Conservation (phyloP, 2,888 invertebrate genomes). For the Latheticus oryzae region DNA sequence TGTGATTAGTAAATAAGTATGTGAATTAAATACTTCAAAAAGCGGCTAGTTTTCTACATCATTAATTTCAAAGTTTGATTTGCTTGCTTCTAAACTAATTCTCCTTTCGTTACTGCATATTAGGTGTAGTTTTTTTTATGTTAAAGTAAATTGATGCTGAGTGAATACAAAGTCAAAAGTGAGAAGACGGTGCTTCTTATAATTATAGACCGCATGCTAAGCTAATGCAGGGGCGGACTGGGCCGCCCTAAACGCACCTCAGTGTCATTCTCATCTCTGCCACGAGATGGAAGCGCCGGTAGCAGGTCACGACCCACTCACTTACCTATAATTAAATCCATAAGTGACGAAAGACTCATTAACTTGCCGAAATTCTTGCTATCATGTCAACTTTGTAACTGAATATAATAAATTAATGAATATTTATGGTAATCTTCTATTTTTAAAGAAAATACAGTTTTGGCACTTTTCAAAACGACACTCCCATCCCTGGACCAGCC, state of each 20-base stretch:
- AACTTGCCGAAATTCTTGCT: constrained; percentile 21
- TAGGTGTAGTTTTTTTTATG: no score
- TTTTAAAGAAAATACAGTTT: constrained; percentile 1
- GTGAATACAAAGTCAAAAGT: constrained; percentile 5
- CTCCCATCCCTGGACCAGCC: constrained; percentile 9
- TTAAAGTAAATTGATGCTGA: no score
- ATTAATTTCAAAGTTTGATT: no score
- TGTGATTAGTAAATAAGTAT: no score
- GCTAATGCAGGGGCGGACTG: constrained; percentile 59
- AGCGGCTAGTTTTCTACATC: no score
- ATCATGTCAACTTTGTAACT: constrained; percentile 12
- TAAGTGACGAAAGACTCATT: constrained; percentile 37
- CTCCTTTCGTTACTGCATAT: no score
- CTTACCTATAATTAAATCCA: constrained; percentile 31
- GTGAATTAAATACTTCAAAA: no score
- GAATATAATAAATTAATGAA: no score
- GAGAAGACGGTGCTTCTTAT: constrained; percentile 52
- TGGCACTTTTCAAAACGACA: constrained; percentile 8
- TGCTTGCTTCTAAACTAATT: no score
- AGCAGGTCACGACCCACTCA: constrained; percentile 48
- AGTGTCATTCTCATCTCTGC: constrained; percentile 37
- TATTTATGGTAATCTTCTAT: not conserved
- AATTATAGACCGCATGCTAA: constrained; percentile 53
- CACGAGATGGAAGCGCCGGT: constrained; percentile 45
- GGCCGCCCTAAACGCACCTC: constrained; percentile 55